phyloP scores from a whole-genome alignment of 2,888 invertebrate genomes.

The Halocaridina rubra region DNA sequence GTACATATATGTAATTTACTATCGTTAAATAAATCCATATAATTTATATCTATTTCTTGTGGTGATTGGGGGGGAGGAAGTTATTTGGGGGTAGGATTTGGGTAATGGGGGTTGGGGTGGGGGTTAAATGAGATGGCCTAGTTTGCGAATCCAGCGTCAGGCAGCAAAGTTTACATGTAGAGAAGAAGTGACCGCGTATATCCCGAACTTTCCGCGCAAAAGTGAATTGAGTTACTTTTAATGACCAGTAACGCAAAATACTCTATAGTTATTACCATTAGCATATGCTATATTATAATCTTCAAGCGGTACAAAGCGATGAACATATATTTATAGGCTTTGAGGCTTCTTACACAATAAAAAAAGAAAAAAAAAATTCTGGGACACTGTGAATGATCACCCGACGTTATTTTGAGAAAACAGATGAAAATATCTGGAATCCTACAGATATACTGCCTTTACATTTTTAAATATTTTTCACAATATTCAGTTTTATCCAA shows the following conservation, averaged over 20 bases:
- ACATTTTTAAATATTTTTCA: no score
- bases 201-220: conserved; percentile 60
- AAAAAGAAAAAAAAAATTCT: neutral
- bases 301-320: conserved; percentile 61
- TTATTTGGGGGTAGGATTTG: no score
- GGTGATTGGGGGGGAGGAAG: no score
- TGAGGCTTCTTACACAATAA: conserved; percentile 51
- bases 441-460: no score
- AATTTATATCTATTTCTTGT: no score
- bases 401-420: neutral
- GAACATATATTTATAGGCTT: conserved; percentile 58
- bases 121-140: conserved; percentile 36
- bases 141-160: conserved; percentile 54
- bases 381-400: conserved; percentile 7
- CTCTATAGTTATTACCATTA: conserved; percentile 59
- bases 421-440: no score
- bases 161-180: conserved; percentile 54
- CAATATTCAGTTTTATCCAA: no score
- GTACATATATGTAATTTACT: neutral
- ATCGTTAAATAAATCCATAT: no score
- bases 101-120: no score
- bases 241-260: conserved; percentile 56
- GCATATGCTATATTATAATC: conserved; percentile 55
- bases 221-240: conserved; percentile 56
- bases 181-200: conserved; percentile 58